phyloP scores from a whole-genome alignment of 2,797 vertebrate species.

The Acanthornis magna region DNA sequence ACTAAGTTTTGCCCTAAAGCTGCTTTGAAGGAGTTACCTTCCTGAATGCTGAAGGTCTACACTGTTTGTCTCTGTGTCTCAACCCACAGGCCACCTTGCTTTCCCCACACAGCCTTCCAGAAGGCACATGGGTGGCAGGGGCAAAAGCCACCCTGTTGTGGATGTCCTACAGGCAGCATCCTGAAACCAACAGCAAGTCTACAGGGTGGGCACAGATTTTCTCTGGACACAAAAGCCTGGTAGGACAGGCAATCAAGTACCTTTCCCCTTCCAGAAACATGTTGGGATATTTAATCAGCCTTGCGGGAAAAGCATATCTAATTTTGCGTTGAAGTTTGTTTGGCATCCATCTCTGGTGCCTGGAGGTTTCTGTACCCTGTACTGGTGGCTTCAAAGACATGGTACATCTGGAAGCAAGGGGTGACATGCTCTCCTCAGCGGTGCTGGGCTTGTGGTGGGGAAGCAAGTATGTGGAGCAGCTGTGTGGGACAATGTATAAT shows the following conservation, averaged over 20 bases:
- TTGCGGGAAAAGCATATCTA: background rate
- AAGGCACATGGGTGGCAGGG: fast-evolving
- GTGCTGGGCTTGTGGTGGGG: background rate
- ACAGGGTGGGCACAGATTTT: background rate
- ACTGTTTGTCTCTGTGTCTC: background rate
- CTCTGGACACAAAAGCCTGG: background rate
- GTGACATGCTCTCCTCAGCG: fast-evolving
- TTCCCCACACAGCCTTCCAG: background rate
- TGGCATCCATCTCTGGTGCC: background rate
- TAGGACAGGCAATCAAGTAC: fast-evolving
- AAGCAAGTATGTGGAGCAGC: background rate
- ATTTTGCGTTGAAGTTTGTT: background rate
- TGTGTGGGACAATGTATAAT: background rate
- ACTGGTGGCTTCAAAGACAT: background rate
- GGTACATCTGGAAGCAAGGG: background rate
- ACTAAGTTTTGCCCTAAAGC: background rate
- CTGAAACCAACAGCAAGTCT: background rate
- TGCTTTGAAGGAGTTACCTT: background rate
- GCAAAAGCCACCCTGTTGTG: background rate
- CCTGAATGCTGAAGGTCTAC: background rate
- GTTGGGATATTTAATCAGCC: background rate
- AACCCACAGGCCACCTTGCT: background rate
- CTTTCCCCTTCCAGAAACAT: background rate
- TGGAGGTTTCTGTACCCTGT: background rate
- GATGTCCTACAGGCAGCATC: fast-evolving